phyloP scores from a whole-genome alignment of 2,888 invertebrate species.

The Lagria hirta region DNA sequence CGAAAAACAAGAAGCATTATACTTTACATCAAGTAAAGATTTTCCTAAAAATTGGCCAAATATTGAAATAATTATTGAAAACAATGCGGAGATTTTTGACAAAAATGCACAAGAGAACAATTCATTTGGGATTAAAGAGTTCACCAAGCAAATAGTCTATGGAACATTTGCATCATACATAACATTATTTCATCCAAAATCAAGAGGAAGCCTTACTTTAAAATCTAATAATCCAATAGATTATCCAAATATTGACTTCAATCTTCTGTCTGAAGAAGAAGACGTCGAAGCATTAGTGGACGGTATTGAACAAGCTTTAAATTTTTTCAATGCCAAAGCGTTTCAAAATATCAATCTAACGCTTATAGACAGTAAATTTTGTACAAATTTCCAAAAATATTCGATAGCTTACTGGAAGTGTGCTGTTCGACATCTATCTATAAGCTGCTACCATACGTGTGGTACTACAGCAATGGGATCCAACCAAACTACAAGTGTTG shows the following conservation, averaged over 20 bases:
- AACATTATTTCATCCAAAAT: slow-evolving; percentile 37
- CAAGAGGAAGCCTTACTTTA: slow-evolving; percentile 35
- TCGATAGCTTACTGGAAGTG: slow-evolving; percentile 57
- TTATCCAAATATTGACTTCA: slow-evolving; percentile 37
- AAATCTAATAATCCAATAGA: slow-evolving; percentile 37
- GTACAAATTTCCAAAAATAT: slow-evolving; percentile 45
- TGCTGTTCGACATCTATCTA: slow-evolving; percentile 51
- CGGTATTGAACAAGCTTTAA: slow-evolving; percentile 54
- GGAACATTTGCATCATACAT: too few species aligned
- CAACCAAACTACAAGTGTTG: slow-evolving; percentile 10
- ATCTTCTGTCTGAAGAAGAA: slow-evolving; percentile 31
- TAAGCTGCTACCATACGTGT: slow-evolving; percentile 21
- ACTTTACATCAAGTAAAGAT: too few species aligned
- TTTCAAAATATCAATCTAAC: slow-evolving; percentile 61
- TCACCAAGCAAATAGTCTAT: too few species aligned
- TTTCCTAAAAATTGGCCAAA: too few species aligned
- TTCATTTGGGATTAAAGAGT: too few species aligned
- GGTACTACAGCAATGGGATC: slow-evolving; percentile 24
- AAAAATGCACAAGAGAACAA: too few species aligned
- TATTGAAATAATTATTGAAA: too few species aligned
- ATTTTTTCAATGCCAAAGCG: slow-evolving; percentile 54
- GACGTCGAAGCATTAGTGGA: slow-evolving; percentile 68
- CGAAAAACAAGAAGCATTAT: slow-evolving; percentile 1
- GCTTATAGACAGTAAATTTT: slow-evolving; percentile 58
- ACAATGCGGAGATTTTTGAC: too few species aligned